Conservation (phyloP, 2,113 vertebrate genomes). For the Strigops habroptila region DNA sequence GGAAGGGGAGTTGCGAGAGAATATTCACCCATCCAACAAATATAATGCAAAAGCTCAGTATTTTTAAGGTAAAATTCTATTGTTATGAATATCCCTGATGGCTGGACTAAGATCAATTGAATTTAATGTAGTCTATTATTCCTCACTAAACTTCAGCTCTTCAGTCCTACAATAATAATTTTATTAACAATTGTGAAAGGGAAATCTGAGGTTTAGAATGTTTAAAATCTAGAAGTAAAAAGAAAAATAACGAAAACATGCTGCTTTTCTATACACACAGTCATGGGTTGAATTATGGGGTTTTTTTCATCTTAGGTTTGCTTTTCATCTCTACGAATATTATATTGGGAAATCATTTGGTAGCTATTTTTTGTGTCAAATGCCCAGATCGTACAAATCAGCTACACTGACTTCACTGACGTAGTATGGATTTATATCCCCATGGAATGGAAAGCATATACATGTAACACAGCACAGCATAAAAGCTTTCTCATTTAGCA, state of each 20-base stretch:
- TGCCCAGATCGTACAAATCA: neutral
- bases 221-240: neutral
- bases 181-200: neutral
- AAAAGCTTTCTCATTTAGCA: neutral
- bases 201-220: neutral
- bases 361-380: neutral
- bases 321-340: neutral
- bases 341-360: neutral
- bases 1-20: neutral
- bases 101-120: neutral
- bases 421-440: neutral
- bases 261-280: neutral
- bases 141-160: neutral
- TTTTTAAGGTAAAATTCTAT: neutral
- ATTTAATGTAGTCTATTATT: neutral
- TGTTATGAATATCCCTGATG: neutral
- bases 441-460: neutral
- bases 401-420: neutral
- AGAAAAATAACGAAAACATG: neutral
- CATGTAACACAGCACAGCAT: neutral
- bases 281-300: accelerated
- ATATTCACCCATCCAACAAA: neutral
- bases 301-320: neutral
- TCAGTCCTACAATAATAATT: neutral
- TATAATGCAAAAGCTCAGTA: neutral